These are phyloP conservation scores for Hystrix brachyura DNA, from an alignment of 2,113 vertebrate species.

Conservation along the genomic window DNA sequence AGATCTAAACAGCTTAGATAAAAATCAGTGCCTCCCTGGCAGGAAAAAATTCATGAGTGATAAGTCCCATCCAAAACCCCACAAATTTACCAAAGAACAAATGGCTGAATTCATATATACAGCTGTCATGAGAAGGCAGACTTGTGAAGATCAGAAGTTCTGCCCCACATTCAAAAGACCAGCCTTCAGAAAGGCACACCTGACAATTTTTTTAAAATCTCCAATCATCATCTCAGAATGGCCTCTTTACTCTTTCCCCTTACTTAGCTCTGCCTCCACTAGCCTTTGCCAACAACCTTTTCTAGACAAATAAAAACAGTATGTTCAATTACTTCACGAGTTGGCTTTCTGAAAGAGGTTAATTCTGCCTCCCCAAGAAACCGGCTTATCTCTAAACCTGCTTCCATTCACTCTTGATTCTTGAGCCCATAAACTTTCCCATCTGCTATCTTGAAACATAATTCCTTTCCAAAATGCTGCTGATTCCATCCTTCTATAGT, in stretches of 20 bases:
- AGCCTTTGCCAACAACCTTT: not conserved
- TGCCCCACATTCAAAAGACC: not conserved
- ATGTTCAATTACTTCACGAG: not conserved
- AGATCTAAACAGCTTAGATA: not conserved
- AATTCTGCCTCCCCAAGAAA: not conserved
- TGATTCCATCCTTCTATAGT: conserved; percentile 25
- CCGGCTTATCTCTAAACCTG: not conserved
- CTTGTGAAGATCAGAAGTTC: conserved; percentile 3
- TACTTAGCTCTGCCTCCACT: not conserved
- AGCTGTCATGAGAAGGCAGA: not conserved
- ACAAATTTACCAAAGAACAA: not conserved
- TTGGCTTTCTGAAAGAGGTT: not conserved
- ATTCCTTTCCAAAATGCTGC: conserved; percentile 12
- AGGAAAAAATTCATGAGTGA: not conserved
- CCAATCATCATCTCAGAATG: not conserved
- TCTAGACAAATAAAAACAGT: not conserved
- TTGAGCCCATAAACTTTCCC: not conserved
- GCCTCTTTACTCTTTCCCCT: not conserved
- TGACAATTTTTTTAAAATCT: not conserved
- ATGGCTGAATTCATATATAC: not conserved
- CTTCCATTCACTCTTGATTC: not conserved
- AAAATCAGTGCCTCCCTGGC: not conserved
- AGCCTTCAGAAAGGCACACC: not conserved
- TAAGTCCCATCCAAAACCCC: not conserved
- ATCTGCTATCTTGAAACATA: not conserved